A percentile compares a stretch with the other conserved stretches of the same genome.
These are phyloP conservation scores for Chanos chanos DNA, from an alignment of 2,797 vertebrate species.

Conservation along the genomic window DNA sequence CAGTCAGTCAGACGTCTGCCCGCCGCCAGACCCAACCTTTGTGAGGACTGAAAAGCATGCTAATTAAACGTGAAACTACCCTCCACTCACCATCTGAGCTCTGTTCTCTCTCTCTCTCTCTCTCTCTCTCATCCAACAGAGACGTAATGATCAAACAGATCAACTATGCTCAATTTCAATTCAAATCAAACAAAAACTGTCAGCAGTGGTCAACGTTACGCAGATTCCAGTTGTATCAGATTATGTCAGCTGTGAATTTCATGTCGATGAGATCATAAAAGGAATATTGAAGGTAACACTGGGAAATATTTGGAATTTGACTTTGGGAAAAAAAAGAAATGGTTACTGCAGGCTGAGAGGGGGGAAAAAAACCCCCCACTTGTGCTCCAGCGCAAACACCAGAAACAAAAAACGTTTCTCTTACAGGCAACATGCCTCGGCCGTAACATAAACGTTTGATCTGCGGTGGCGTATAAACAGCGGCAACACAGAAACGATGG, in stretches of 20 bases:
- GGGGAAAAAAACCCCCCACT: no score
- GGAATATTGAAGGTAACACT: no score
- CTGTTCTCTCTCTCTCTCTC: no score
- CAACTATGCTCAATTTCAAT: slow-evolving; percentile 10
- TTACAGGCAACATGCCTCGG: no score
- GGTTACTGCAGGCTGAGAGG: no score
- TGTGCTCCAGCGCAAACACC: no score
- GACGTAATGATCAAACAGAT: slow-evolving; percentile 27
- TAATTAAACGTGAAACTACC: slow-evolving; percentile 38
- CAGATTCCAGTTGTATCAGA: slow-evolving; percentile 11
- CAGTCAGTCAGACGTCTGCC: slow-evolving; percentile 31
- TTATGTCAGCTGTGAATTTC: not conserved
- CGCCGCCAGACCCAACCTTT: slow-evolving; percentile 18
- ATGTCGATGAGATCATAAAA: not conserved
- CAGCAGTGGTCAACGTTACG: slow-evolving; percentile 1
- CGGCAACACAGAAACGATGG: no score
- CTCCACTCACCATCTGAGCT: slow-evolving; percentile 21
- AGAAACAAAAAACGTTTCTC: no score
- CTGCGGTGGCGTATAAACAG: no score
- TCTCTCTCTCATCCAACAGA: slow-evolving; percentile 2
- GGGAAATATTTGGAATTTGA: no score
- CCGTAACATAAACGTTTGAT: no score
- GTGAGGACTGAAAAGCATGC: slow-evolving; percentile 24
- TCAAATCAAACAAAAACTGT: slow-evolving; percentile 16
- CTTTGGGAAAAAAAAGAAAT: no score